A percentile compares a stretch with the other conserved stretches of the same genome.
phyloP scores from a whole-genome alignment of 2,113 vertebrate species.

The Trinectes maculatus region DNA sequence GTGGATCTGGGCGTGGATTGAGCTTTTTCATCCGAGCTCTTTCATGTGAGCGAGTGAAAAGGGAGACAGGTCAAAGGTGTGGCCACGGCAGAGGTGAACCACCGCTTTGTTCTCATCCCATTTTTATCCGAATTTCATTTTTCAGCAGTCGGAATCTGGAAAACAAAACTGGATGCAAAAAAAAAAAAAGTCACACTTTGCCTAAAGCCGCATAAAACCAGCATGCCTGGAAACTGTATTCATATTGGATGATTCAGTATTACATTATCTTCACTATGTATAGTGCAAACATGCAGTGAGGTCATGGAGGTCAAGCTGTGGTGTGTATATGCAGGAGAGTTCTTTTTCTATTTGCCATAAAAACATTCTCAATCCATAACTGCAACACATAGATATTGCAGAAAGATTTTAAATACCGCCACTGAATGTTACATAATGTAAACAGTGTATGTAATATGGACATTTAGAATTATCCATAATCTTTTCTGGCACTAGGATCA shows the following conservation, averaged over 20 bases:
- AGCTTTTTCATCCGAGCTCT: slow-evolving; percentile 50
- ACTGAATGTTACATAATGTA: background rate
- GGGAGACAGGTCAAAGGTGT: slow-evolving; percentile 40
- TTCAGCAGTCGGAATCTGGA: background rate
- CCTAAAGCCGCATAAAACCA: background rate
- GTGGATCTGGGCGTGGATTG: slow-evolving; percentile 2
- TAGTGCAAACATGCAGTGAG: background rate
- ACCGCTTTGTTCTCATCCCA: slow-evolving; percentile 9
- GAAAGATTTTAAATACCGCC: background rate
- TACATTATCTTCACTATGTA: background rate
- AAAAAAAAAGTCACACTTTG: slow-evolving; percentile 11
- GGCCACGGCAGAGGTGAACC: slow-evolving; percentile 9
- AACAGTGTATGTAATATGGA: background rate
- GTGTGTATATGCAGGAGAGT: background rate
- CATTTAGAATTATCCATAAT: background rate
- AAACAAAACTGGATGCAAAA: slow-evolving; percentile 19
- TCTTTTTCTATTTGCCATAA: background rate
- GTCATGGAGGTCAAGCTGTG: background rate
- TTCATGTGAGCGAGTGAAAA: slow-evolving; percentile 37
- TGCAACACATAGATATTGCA: background rate
- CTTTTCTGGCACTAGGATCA: background rate
- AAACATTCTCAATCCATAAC: background rate
- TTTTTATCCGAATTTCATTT: slow-evolving; percentile 28
- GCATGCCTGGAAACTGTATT: background rate
- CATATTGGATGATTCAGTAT: background rate